phyloP scores from a whole-genome alignment of 35 echinoderm and acorn worm genomes.

The Diadema setosum region DNA sequence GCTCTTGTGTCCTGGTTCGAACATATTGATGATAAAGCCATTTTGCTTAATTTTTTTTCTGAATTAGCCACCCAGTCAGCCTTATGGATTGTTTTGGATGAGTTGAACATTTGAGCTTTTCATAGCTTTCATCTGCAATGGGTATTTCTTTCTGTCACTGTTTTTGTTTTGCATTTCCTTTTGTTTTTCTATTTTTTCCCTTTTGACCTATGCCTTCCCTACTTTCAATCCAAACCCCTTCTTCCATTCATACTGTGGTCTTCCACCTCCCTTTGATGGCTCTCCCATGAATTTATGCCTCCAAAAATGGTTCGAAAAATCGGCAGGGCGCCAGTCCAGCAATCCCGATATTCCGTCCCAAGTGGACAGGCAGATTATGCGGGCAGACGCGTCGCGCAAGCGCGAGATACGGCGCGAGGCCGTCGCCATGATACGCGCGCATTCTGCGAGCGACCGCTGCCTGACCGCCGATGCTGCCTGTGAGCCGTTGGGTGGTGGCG shows the following conservation, averaged over 20 bases:
- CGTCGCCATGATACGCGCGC: not conserved
- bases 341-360: not conserved
- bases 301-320: not conserved
- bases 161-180: not conserved
- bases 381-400: not conserved
- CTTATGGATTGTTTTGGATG: not conserved
- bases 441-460: not conserved
- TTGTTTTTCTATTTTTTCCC: not conserved
- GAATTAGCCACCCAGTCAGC: not conserved
- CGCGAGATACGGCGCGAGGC: slow-evolving; percentile 11
- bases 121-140: not conserved
- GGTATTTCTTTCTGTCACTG: not conserved
- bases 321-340: not conserved
- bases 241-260: not conserved
- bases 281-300: not conserved
- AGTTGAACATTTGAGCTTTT: not conserved
- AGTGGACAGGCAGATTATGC: not conserved
- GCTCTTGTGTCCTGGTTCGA: not conserved
- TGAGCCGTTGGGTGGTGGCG: not conserved
- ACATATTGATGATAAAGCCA: not conserved
- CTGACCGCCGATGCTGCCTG: not conserved
- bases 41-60: not conserved
- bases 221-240: not conserved
- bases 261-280: not conserved
- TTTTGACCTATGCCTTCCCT: not conserved